Percentiles rank a stretch among this genome's conserved stretches.
phyloP scores from a whole-genome alignment of 2,113 vertebrate genomes.

The Baryphthengus martii region DNA sequence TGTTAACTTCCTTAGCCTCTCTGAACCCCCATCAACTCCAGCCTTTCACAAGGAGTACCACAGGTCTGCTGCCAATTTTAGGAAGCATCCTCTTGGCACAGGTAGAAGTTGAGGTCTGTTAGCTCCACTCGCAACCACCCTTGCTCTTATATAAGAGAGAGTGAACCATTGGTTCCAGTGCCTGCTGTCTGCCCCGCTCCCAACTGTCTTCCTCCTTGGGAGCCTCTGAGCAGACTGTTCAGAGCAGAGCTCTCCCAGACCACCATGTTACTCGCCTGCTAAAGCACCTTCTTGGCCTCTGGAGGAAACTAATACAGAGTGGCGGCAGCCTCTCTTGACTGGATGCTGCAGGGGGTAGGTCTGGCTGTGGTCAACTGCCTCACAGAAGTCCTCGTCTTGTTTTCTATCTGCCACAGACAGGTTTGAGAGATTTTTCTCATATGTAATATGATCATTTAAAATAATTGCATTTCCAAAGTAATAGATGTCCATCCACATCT shows the following conservation, averaged over 20 bases:
- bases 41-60: neutral
- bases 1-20: neutral
- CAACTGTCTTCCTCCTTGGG: rapidly evolving
- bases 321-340: neutral
- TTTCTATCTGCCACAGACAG: neutral
- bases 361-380: neutral
- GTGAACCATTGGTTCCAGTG: neutral
- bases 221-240: neutral
- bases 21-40: neutral
- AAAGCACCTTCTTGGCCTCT: neutral
- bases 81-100: neutral
- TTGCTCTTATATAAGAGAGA: neutral
- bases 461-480: neutral
- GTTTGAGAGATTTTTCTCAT: neutral
- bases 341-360: neutral
- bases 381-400: neutral
- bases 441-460: neutral
- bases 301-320: neutral
- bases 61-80: neutral
- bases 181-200: neutral
- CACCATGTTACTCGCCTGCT: neutral
- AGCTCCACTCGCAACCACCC: neutral
- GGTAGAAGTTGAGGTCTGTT: neutral
- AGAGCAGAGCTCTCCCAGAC: neutral
- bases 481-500: neutral